Percentiles rank a stretch among this genome's conserved stretches.
Evolutionary conservation across 2,113 vertebrate species (phyloP).

Genomic region (Zosterops lateralis): DNA sequence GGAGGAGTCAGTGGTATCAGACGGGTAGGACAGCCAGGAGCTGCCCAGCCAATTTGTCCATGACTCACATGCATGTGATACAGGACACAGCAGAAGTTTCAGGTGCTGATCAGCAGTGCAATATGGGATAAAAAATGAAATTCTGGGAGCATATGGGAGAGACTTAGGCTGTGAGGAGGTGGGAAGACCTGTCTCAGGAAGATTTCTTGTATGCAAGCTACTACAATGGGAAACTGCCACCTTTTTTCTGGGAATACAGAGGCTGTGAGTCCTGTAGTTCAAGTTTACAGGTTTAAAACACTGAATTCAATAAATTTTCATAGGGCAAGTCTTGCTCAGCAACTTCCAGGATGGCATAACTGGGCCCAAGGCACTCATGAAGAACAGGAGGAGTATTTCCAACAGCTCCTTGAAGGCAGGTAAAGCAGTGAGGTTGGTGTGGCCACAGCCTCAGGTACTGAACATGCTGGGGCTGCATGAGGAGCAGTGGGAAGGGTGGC

Average conservation of each 20-base stretch:
- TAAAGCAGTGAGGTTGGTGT: background rate
- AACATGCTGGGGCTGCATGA: rapidly evolving
- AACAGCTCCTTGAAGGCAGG: background rate
- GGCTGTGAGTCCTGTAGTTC: background rate
- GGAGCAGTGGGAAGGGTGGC: background rate
- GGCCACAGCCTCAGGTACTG: background rate
- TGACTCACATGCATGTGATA: rapidly evolving
- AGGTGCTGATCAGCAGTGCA: background rate
- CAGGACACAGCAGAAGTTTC: background rate
- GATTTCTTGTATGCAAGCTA: background rate
- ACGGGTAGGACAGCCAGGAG: background rate
- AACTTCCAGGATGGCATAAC: background rate
- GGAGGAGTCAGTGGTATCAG: background rate
- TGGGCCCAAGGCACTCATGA: background rate
- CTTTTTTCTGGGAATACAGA: background rate
- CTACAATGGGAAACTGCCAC: background rate
- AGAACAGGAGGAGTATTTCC: background rate
- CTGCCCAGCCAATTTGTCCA: background rate
- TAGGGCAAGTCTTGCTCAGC: background rate
- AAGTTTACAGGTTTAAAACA: background rate
- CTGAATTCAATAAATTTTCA: background rate
- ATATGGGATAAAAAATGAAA: background rate
- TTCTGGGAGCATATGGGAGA: background rate
- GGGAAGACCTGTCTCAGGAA: background rate
- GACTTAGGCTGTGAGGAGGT: background rate